Base-by-base conservation (phyloP, 2,113 vertebrate species). In the Scatophagus argus region DNA sequence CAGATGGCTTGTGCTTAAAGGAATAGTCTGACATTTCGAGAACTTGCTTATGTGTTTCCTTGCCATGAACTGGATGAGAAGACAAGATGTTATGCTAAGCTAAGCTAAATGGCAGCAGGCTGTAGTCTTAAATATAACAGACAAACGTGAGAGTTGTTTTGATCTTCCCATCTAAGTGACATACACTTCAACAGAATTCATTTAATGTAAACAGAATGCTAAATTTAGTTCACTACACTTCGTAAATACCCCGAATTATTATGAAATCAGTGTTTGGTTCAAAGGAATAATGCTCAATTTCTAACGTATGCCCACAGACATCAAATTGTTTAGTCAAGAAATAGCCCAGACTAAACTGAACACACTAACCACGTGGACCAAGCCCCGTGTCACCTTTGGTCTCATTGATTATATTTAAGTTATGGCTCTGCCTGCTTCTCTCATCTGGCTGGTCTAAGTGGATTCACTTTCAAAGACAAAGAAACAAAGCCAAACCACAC, bases 401-500 rank as follows among this genome's bases (percentile, higher is more conserved):
- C 12, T 39, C 5, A 6, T 39, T 6, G 34, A 71, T 34, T 41
- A 43, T 14, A 31, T 64, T 69, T 11, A 55, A 79, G 27, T 44
- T 8, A 14, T 0, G 27, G 14, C 63, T 39, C 13, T 11, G 58
- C n/a, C 79, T 39, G 29, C 56, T 61, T 38, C 47, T 77, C 51
- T 76, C 73, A 58, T 78, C 41, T 49, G 36, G 69, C 51, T 67
- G 5, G 29, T 71, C 69, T 75, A 73, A n/a, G 12, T 0, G 43
- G 66, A 36, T 47, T 69, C 69, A 29, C 77, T 73, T 69, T 61
- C 63, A 73, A 43, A 79, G 60, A 83, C 67, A 83, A 83, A 79
- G 70, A 51, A 67, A 86, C 65, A 74, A 82, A 68, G 67, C 34
- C 64, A 34, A 74, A 71, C 67, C 62, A 21, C 79, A 67, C 62